Base-by-base conservation (phyloP, 2,113 vertebrate genomes). In the Oxygymnocypris stewartii region DNA sequence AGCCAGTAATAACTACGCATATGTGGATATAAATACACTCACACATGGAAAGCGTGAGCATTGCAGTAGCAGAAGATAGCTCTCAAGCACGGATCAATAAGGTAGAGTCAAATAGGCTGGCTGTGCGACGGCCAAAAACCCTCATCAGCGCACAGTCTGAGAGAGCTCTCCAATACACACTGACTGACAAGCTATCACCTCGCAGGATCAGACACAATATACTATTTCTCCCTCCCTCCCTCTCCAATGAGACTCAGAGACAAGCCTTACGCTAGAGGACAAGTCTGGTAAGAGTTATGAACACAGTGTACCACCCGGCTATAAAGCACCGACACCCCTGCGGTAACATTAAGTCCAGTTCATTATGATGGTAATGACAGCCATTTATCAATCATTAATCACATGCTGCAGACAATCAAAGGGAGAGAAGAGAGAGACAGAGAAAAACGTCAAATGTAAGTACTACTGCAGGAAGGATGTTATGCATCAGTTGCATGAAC, bases 81-180 rank as follows among this genome's bases (percentile, higher is more conserved):
- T 85, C 84, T 85, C 85, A 86, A 59, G 40, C 44, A 47, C 44
- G 16, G 51, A 87, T 87, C 88, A 76, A 89, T 89, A 73, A 6
- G 23, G 31, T 18, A 80, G 59, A 78, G 82, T 67, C 88, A 71
- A 78, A 71, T 76, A 40, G 78, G 77, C 82, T 79, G 71, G 44
- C 82, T 28, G 57, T 65, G 85, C 54, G 79, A 82, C 35, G 71
- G 69, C 79, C 42, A 37, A 49, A 28, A 49, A 35, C 67, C 42
- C 69, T 75, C 71, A 87, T 87, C 79, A 83, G 40, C 11, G 28
- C 23, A 31, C 20, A 51, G 37, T 76, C 85, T 82, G 67, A 84
- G 44, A 82, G 31, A 74, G 82, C 82, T 84, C 47, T 57, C 42
- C 61, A 74, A 82, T 37, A 77, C 54, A 42, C 71, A 82, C 54